Conservation (phyloP, 1,140 invertebrate species). For the Drosophila albomicans region DNA sequence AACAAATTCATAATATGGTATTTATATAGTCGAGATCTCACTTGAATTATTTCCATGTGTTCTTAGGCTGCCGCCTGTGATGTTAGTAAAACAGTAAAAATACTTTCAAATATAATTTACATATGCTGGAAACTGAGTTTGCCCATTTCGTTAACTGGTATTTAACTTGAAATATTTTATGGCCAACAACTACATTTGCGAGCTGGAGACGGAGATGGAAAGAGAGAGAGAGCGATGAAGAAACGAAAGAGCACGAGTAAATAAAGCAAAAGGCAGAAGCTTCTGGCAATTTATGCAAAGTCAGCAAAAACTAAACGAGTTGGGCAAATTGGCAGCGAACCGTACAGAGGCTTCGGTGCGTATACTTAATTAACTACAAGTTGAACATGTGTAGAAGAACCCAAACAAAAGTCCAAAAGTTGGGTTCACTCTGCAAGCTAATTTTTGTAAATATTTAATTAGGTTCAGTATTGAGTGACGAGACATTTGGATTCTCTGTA, state of each 20-base stretch:
- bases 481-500: conserved; percentile 33
- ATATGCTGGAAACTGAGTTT: conserved; percentile 62
- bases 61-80: conserved; percentile 5
- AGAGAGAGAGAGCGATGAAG: neutral
- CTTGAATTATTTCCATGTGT: neutral
- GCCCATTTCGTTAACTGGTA: conserved; percentile 57
- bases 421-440: conserved; percentile 13
- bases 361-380: conserved; percentile 78
- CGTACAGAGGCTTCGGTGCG: conserved; percentile 52
- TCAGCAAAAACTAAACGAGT: conserved; percentile 65
- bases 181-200: conserved; percentile 38
- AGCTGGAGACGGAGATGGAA: neutral
- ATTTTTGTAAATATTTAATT: conserved; percentile 80
- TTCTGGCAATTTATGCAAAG: conserved; percentile 73
- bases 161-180: conserved; percentile 64
- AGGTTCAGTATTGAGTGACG: conserved; percentile 29
- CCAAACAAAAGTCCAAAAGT: conserved; percentile 26
- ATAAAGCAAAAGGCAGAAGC: conserved; percentile 38
- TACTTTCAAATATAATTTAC: conserved; percentile 70
- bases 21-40: neutral
- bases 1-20: neutral
- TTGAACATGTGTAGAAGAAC: conserved; percentile 56
- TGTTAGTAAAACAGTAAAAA: conserved; percentile 23
- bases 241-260: neutral
- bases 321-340: conserved; percentile 53